Percentiles rank a stretch among this genome's conserved stretches.
Evolutionary conservation across 2,113 vertebrate species (phyloP).

Genomic region (Parus major): DNA sequence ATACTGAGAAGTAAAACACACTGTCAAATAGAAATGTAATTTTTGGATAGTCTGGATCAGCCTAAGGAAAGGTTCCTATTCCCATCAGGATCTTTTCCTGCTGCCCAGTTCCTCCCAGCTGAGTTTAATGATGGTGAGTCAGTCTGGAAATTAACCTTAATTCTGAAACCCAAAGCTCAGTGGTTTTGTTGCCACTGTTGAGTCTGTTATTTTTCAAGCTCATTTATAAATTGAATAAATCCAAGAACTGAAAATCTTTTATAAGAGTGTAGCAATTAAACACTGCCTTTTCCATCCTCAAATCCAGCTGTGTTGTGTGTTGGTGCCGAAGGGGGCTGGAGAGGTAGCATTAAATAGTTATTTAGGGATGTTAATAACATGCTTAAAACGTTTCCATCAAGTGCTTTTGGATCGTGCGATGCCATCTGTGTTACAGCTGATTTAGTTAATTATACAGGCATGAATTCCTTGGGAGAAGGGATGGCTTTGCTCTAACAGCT

Average conservation of each 20-base stretch:
- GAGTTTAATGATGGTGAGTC: not conserved
- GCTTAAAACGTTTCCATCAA: conserved; percentile 10
- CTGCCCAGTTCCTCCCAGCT: not conserved
- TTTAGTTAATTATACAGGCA: conserved; percentile 53
- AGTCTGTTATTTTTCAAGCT: conserved; percentile 31
- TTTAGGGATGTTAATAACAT: conserved; percentile 53
- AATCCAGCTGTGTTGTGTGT: conserved; percentile 65
- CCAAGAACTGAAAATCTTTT: not conserved
- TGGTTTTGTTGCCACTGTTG: not conserved
- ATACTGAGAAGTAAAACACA: not conserved
- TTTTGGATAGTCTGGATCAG: not conserved
- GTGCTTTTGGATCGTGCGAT: conserved; percentile 2
- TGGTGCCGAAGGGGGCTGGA: not conserved
- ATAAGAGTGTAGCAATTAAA: not conserved
- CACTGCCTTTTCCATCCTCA: not conserved
- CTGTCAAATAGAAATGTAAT: not conserved
- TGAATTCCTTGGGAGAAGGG: conserved; percentile 14
- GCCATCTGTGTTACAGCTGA: conserved; percentile 58
- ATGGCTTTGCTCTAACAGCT: not conserved
- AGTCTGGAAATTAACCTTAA: not conserved
- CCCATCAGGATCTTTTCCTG: not conserved
- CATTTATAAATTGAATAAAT: conserved; percentile 37
- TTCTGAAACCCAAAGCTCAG: not conserved
- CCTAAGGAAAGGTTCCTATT: not conserved
- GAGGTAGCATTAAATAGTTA: conserved; percentile 24